Evolutionary conservation across 2,888 invertebrate species (phyloP).

Genomic region (Creontiades dilutus): DNA sequence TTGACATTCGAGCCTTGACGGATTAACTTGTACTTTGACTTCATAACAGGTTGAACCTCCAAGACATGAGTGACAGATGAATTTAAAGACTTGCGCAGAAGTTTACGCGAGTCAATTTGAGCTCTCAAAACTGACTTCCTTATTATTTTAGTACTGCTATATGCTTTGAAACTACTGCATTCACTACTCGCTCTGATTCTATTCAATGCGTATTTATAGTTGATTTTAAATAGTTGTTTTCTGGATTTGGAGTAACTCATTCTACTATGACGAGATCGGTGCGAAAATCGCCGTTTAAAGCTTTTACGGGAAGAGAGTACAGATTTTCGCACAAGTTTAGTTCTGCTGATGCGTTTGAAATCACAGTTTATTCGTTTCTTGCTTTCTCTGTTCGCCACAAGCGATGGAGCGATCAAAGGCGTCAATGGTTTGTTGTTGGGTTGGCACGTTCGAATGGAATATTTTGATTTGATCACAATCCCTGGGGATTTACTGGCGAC

Average conservation of each 20-base stretch:
- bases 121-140: slow-evolving; percentile 72
- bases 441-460: slow-evolving; percentile 64
- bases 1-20: slow-evolving; percentile 38
- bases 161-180: slow-evolving; percentile 64
- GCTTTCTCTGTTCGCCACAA: background rate
- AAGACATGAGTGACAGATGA: slow-evolving; percentile 15
- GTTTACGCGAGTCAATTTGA: slow-evolving; percentile 71
- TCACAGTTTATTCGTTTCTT: slow-evolving; percentile 51
- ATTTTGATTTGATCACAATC: slow-evolving; percentile 61
- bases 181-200: slow-evolving; percentile 52
- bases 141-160: slow-evolving; percentile 71
- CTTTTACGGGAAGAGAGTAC: background rate
- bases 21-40: slow-evolving; percentile 61
- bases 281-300: background rate
- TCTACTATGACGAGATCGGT: background rate
- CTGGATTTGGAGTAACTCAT: background rate
- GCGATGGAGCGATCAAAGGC: background rate
- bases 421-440: background rate
- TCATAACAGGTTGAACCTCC: background rate
- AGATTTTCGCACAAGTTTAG: slow-evolving; percentile 73
- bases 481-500: background rate
- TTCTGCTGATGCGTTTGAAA: slow-evolving; percentile 72
- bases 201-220: background rate
- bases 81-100: slow-evolving; percentile 53
- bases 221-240: slow-evolving; percentile 42